Conservation (phyloP, 2,888 invertebrate species). For the Entomobrya multifasciata region DNA sequence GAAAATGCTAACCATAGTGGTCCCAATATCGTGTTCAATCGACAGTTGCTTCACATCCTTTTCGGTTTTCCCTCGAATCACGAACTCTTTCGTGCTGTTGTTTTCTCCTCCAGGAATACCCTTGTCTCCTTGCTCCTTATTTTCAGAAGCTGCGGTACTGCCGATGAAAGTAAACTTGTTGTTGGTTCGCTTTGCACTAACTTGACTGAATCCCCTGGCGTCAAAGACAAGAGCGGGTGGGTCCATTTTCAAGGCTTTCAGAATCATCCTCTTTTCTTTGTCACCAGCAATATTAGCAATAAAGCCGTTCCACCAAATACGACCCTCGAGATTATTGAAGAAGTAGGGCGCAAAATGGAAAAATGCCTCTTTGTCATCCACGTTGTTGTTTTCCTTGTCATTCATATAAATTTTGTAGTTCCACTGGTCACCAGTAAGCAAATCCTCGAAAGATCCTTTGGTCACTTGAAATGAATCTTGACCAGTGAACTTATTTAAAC, state of each 20-base stretch:
- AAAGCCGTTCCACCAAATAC: conserved; percentile 47
- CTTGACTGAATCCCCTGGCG: background rate
- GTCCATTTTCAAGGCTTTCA: background rate
- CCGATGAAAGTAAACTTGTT: background rate
- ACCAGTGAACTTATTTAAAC: background rate
- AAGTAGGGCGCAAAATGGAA: background rate
- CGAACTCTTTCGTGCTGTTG: background rate
- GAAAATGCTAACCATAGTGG: background rate
- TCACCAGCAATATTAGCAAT: background rate
- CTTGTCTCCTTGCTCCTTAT: background rate
- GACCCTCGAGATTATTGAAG: background rate
- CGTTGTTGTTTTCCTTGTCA: conserved; percentile 19
- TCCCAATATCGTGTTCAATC: background rate
- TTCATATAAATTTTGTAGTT: background rate
- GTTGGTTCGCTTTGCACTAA: background rate
- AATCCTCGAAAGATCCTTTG: background rate
- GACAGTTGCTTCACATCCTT: background rate
- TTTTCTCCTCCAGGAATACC: background rate
- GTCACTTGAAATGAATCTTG: background rate
- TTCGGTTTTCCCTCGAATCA: background rate
- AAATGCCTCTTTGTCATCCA: background rate
- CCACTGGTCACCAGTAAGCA: background rate
- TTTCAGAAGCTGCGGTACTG: no score
- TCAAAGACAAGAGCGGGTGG: conserved; percentile 29
- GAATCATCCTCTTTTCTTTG: background rate